Evolutionary conservation across 2,113 vertebrate species (phyloP), one percentile per base, ranked within the genome.

Genomic region (Lophochroa leadbeateri): DNA sequence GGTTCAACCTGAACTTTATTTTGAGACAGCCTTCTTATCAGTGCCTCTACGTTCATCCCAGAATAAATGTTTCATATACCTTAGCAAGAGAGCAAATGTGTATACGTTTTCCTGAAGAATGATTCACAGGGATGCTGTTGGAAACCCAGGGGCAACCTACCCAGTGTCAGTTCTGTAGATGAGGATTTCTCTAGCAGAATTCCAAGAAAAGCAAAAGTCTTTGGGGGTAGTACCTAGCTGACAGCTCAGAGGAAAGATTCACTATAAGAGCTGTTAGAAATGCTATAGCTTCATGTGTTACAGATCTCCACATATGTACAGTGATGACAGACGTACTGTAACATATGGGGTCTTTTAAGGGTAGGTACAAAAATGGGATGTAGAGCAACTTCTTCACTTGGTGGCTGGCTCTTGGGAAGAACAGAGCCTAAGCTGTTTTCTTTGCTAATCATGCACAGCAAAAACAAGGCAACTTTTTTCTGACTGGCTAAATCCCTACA

Each of bases 291-390:
- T 92, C 81, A 28, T 90, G 77, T 89, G 93, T 95, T 96, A 94
- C 58, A 81, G 86, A 91, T 89, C 82, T 75, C 53, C 74, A 63
- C 95, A 94, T 97, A 92, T 97, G 96, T 95, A 95, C 53, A 77
- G 93, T 84, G 97, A 94, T 97, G 96, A 96, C 95, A 96, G 97
- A 97, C 90, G 69, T 86, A 41, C 72, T 85, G 87, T 82, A 97
- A 91, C 96, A 95, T 94, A 96, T 97, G 97, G 94, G 93, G 91
- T 90, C 85, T 93, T 94, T 86, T 96, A 91, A 94, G 92, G 52
- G 83, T 90, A 82, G 65, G 31, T 91, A 47, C 85, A 84, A 90
- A 91, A 91, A 89, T 50, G 49, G 81, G 75, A 52, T 85, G 46
- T 58, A 82, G 84, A 91, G 58, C 57, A 92, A 44, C 69, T 80